Base-by-base conservation (phyloP, 2,888 invertebrate genomes). In the Zelleria hepariella region DNA sequence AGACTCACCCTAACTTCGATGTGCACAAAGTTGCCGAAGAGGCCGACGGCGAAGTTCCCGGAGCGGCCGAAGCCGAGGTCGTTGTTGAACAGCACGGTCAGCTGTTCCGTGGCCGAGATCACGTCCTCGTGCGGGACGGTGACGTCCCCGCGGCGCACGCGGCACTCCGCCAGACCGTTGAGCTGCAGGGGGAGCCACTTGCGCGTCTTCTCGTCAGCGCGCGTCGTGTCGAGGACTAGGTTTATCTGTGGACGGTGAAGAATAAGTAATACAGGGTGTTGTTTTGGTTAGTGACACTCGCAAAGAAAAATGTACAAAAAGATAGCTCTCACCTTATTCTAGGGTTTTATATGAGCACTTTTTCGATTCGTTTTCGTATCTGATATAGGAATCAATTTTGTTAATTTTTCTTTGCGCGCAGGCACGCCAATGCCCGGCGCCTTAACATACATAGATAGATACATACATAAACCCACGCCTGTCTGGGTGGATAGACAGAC, bases 161-260 rank as follows among this genome's bases (percentile, higher is more conserved):
- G 93, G 59, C 94, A 93, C 77, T 97, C 96, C 21, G 93, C 90
- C 26, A 97, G 75, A 0, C 93, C 90, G 77, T 96, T 94, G 60
- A 94, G 80, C 63, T 94, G 91, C 1, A 97, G 83, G 0, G 95
- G 93, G 48, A 97, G 82, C 82, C 95, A 96, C 58, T 91, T 90
- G 63, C 94, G 91, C 1, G 91, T 84, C 10, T 90, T 83, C 60
- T 84, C 74, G 1, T 92, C 86, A 26, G 95, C 72, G 0, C 78
- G 68, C 1, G 90, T 89, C 2, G 94, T 95, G 77, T 96, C 94
- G 77, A 96, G 84, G 60, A 94, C 75, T 0, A 94, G 87, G 69
- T 91, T 92, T 65, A 96, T 90, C 96, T 96, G 82, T 25, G 24
- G 24, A 49, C 49, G 32, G 27, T n/a, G 18, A n/a, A 24, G 27